phyloP scores from a whole-genome alignment of 2,888 invertebrate species.

The Synanthedon andrenaeformis region DNA sequence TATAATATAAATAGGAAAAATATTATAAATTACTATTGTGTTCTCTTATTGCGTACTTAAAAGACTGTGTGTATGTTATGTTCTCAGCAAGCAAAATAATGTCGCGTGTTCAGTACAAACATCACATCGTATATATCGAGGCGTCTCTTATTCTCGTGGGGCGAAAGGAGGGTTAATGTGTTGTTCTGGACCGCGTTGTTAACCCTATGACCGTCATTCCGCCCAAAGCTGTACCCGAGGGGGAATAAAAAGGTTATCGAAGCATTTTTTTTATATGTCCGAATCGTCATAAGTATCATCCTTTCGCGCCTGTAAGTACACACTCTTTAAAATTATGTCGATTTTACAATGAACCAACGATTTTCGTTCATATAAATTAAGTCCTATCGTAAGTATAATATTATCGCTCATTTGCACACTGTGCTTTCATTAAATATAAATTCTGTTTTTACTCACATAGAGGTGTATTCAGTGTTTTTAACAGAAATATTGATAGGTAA shows the following conservation, averaged over 20 bases:
- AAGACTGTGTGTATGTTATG: neutral
- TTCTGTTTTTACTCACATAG: no score
- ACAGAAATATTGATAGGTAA: no score
- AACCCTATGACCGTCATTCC: constrained; percentile 34
- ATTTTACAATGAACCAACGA: no score
- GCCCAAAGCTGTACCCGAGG: constrained; percentile 26
- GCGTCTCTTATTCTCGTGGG: constrained; percentile 9
- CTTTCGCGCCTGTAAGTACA: neutral
- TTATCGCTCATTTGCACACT: no score
- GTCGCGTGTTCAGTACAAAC: neutral
- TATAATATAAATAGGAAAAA: neutral
- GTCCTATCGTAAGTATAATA: no score
- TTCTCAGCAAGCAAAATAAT: neutral
- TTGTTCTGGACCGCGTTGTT: constrained; percentile 34
- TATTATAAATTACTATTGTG: neutral
- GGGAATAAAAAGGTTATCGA: constrained; percentile 42
- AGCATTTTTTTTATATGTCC: constrained; percentile 39
- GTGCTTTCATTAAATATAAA: no score
- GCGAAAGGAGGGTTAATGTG: constrained; percentile 41
- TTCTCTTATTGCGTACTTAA: neutral
- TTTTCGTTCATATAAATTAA: no score
- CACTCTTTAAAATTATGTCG: no score
- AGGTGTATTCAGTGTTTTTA: no score
- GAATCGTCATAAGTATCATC: constrained; percentile 25
- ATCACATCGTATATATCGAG: neutral